These are phyloP conservation scores for Psix sp. DNA, from an alignment of 1,140 invertebrate genomes.

Conservation along the genomic window DNA sequence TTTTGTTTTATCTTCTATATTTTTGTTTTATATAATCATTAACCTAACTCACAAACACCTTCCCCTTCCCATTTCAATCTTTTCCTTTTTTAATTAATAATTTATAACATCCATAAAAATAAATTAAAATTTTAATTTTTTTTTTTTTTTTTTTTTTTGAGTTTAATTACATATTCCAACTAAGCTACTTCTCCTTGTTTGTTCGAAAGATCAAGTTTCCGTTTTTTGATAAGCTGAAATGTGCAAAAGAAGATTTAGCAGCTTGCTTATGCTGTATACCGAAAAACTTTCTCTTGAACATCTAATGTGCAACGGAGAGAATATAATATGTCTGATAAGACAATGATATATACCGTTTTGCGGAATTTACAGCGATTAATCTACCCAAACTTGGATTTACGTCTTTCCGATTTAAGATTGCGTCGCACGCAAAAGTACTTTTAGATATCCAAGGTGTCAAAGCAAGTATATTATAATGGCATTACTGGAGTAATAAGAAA, in stretches of 20 bases:
- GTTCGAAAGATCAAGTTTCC: slow-evolving; percentile 25
- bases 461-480: slow-evolving; percentile 59
- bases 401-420: slow-evolving; percentile 40
- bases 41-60: no score
- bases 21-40: no score
- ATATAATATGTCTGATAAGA: slow-evolving; percentile 54
- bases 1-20: no score
- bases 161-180: slow-evolving; percentile 8
- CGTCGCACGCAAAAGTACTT: slow-evolving; percentile 45
- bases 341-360: slow-evolving; percentile 44
- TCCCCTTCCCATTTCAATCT: no score
- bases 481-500: slow-evolving; percentile 39
- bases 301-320: slow-evolving; percentile 47
- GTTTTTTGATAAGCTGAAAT: slow-evolving; percentile 39
- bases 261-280: slow-evolving; percentile 35
- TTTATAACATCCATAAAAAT: no score
- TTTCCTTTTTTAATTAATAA: no score
- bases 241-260: slow-evolving; percentile 52
- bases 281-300: slow-evolving; percentile 46
- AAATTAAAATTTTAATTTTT: no score
- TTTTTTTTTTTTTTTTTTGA: no score
- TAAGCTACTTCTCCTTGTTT: slow-evolving; percentile 30
- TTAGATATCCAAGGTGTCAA: slow-evolving; percentile 57
- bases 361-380: slow-evolving; percentile 51
- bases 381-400: slow-evolving; percentile 43